Evolutionary conservation across 2,113 vertebrate species (phyloP).

Genomic region (Morone chrysops): DNA sequence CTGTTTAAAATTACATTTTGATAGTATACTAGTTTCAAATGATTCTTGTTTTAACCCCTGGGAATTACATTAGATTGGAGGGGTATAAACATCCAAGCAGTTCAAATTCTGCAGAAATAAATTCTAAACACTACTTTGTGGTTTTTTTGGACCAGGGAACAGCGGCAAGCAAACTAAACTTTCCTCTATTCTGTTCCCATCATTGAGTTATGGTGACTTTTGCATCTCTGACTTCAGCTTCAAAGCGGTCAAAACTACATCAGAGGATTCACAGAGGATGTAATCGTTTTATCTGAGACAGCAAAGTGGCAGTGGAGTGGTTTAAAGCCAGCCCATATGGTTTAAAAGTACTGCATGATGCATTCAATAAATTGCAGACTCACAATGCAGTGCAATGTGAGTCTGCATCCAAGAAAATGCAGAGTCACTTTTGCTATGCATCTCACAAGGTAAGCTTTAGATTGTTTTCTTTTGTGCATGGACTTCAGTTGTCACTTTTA

Average conservation of each 20-base stretch:
- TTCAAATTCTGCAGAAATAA: neutral
- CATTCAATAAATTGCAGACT: constrained; percentile 22
- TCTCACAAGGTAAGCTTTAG: neutral
- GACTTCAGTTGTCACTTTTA: neutral
- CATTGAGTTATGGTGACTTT: constrained; percentile 13
- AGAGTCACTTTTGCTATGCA: constrained; percentile 18
- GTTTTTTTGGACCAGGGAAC: neutral
- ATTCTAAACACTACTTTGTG: neutral
- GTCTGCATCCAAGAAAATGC: constrained; percentile 27
- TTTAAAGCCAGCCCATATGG: constrained; percentile 21
- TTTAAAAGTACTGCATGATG: constrained; percentile 14
- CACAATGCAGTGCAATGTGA: neutral
- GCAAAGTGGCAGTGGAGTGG: constrained; percentile 15
- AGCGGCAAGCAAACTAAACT: neutral
- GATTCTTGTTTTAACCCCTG: neutral
- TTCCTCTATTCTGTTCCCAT: neutral
- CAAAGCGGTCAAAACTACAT: constrained; percentile 14
- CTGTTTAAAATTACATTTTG: neutral
- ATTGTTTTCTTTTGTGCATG: neutral
- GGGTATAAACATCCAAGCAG: neutral
- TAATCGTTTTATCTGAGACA: constrained; percentile 46
- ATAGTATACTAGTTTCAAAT: neutral
- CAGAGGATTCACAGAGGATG: constrained; percentile 9
- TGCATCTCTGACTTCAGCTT: neutral
- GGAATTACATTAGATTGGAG: neutral